Conservation (phyloP, 1,140 invertebrate genomes). For the Brachionus rotundiformis region DNA sequence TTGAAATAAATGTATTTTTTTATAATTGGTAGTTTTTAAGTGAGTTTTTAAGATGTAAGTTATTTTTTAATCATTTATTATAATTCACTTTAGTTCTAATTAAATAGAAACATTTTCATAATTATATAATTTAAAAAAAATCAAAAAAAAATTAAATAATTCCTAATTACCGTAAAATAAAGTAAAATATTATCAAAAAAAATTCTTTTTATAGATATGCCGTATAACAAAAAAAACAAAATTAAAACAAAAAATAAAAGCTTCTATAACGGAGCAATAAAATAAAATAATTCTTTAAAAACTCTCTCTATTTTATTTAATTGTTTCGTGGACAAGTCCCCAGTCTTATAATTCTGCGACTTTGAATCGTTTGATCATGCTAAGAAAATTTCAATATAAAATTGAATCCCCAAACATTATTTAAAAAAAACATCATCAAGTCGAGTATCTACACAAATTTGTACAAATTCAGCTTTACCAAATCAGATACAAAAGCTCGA, state of each 20-base stretch:
- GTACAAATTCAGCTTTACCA: background rate
- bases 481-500: background rate
- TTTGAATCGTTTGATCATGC: background rate
- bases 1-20: too few species aligned
- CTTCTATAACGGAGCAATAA: slow-evolving; percentile 35
- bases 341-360: background rate
- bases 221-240: slow-evolving; percentile 18
- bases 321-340: background rate
- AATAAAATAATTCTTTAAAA: slow-evolving; percentile 1
- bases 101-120: background rate
- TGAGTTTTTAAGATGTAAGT: too few species aligned
- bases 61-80: too few species aligned
- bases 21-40: too few species aligned
- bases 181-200: background rate
- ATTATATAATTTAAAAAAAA: background rate
- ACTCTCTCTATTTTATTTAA: background rate
- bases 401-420: background rate
- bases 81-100: background rate
- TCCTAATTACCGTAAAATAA: background rate
- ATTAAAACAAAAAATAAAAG: slow-evolving; percentile 31
- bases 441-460: background rate
- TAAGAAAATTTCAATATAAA: background rate
- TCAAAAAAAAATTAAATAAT: background rate
- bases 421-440: background rate
- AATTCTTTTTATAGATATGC: background rate